Evolutionary conservation across 2,797 vertebrate species (phyloP).

Genomic region (Lepilemur septentrionalis): DNA sequence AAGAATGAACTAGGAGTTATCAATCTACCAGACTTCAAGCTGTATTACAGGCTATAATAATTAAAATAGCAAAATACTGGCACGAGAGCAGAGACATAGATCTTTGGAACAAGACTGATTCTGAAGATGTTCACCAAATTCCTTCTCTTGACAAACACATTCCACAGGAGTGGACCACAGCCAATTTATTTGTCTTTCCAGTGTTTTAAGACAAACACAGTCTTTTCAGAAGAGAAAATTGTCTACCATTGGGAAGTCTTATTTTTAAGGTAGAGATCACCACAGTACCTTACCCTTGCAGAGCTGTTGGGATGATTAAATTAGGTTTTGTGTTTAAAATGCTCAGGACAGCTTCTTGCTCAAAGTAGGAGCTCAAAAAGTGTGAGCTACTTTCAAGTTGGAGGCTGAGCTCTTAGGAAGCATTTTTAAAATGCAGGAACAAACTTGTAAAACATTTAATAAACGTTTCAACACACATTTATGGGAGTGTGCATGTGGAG

Average conservation of each 20-base stretch:
- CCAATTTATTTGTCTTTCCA: not conserved
- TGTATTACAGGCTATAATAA: no score
- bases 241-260: not conserved
- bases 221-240: not conserved
- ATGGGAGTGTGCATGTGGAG: not conserved
- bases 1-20: no score
- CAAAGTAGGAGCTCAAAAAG: not conserved
- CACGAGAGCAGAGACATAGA: no score
- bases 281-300: not conserved
- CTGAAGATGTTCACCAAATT: not conserved
- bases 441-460: constrained; percentile 60
- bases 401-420: not conserved
- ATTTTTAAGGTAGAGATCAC: not conserved
- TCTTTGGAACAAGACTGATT: not conserved
- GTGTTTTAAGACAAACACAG: not conserved
- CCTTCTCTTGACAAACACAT: not conserved
- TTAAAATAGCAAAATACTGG: no score
- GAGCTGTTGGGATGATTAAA: not conserved
- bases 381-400: constrained; percentile 36
- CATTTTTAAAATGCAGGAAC: constrained; percentile 27
- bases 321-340: constrained; percentile 24
- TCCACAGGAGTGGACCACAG: not conserved
- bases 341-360: not conserved
- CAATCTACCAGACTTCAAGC: no score
- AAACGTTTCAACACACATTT: constrained; percentile 42